Conservation (phyloP, 2,113 vertebrate genomes). For the Tinamus guttatus region DNA sequence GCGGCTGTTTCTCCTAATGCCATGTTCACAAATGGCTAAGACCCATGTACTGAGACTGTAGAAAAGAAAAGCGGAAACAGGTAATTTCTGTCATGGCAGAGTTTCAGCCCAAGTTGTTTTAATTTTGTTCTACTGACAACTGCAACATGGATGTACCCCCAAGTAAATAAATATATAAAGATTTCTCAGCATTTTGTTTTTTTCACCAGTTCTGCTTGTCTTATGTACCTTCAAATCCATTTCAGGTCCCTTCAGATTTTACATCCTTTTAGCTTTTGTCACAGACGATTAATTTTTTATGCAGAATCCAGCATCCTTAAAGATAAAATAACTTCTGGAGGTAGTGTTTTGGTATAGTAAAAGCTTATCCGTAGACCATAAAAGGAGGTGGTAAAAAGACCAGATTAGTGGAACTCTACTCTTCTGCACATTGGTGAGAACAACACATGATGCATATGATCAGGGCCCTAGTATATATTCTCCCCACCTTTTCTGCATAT, state of each 20-base stretch:
- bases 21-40: neutral
- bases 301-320: constrained; percentile 40
- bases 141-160: neutral
- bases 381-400: neutral
- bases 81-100: neutral
- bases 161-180: neutral
- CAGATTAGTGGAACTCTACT: neutral
- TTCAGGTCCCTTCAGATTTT: neutral
- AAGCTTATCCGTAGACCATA: neutral
- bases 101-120: neutral
- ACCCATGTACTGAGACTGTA: neutral
- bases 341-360: neutral
- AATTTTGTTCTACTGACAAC: neutral
- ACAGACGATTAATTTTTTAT: constrained; percentile 24
- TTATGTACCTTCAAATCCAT: neutral
- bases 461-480: neutral
- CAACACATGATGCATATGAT: neutral
- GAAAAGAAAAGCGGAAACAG: neutral
- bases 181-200: neutral
- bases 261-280: constrained; percentile 25
- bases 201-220: neutral
- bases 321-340: constrained; percentile 54
- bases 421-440: neutral
- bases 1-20: neutral
- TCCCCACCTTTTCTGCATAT: neutral